Evolutionary conservation across 2,113 vertebrate species (phyloP), one percentile per base, ranked within the genome.

Genomic region (Typhlomys cinereus): DNA sequence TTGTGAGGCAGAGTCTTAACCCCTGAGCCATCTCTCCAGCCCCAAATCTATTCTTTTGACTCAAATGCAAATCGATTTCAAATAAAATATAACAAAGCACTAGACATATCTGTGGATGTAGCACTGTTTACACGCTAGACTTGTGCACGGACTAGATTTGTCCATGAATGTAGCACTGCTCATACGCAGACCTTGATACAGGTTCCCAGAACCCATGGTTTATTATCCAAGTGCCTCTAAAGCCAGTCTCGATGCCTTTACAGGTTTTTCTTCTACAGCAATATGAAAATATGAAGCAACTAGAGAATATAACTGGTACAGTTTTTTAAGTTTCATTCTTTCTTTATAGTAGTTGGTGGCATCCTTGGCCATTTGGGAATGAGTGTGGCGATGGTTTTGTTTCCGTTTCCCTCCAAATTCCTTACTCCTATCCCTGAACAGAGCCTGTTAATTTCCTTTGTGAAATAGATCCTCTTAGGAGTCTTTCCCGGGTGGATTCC

Each of bases 1-100:
- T n/a, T n/a, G n/a, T n/a, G n/a, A n/a, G n/a, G n/a, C n/a, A n/a
- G n/a, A n/a, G n/a, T n/a, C n/a, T n/a, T n/a, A n/a, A n/a, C n/a
- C n/a, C n/a, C n/a, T n/a, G n/a, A n/a, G n/a, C n/a, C n/a, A n/a
- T n/a, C n/a, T n/a, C n/a, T n/a, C n/a, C n/a, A n/a, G n/a, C n/a
- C n/a, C 44, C 15, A 52, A 88, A 78, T 85, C 9, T 62, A 83
- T 52, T 88, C 48, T 50, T 85, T 92, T 89, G 61, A 52, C 82
- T 95, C 82, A 74, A 61, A 75, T 66, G 14, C n/a, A 79, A 44
- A 31, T 23, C 73, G 48, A 88, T 88, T 81, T 25, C 67, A 95
- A 95, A 41, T 67, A 89, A 85, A 71, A 46, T 62, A 52, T n/a
- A 21, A n/a, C 67, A 31, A 74, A 34, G 31, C 79, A 50, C 36